phyloP scores from a whole-genome alignment of 2,113 vertebrate species.

The Chloebia gouldiae region DNA sequence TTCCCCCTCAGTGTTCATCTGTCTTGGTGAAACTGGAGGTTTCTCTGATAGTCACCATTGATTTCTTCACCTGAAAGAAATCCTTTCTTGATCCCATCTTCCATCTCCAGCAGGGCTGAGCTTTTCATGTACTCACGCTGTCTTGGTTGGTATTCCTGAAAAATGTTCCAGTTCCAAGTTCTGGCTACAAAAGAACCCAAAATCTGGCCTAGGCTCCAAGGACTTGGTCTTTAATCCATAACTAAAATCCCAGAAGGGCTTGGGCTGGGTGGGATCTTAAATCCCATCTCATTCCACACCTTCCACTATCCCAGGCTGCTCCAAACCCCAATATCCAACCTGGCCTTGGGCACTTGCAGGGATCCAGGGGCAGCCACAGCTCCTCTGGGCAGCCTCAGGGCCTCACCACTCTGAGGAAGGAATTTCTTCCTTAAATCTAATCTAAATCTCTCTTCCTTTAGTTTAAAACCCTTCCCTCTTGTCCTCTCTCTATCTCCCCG shows the following conservation, averaged over 20 bases:
- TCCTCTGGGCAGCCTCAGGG: not conserved
- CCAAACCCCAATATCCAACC: not conserved
- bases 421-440: not conserved
- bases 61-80: not conserved
- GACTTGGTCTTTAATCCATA: not conserved
- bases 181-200: not conserved
- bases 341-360: not conserved
- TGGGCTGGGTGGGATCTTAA: not conserved
- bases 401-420: rapidly evolving
- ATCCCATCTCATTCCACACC: not conserved
- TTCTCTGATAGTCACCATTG: not conserved
- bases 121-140: not conserved
- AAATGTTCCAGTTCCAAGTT: not conserved
- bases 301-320: not conserved
- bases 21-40: not conserved
- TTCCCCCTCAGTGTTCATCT: not conserved
- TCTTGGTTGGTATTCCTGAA: not conserved
- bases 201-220: not conserved
- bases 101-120: not conserved
- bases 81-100: not conserved
- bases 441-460: not conserved
- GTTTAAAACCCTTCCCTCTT: not conserved
- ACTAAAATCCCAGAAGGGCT: not conserved
- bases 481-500: rapidly evolving
- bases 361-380: not conserved